phyloP scores from a whole-genome alignment of 2,797 vertebrate genomes.

The Neosalanx taihuensis region DNA sequence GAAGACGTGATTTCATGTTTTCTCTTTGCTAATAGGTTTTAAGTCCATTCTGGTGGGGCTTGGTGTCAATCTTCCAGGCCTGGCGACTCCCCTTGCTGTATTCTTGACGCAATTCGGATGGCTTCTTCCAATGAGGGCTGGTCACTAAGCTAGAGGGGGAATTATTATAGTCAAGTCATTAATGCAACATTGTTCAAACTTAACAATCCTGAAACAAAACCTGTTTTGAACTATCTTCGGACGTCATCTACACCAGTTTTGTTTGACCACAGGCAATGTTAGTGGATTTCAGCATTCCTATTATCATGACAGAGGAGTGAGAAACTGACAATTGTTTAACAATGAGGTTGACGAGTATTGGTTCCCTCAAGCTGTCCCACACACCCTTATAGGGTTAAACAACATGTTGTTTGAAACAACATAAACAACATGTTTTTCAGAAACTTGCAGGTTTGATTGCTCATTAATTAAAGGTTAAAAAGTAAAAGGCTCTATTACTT shows the following conservation, averaged over 20 bases:
- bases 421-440: slow-evolving; percentile 21
- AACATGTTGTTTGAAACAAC: slow-evolving; percentile 19
- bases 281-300: slow-evolving; percentile 22
- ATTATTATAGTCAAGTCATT: background rate
- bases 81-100: slow-evolving; percentile 97
- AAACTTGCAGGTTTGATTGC: slow-evolving; percentile 20
- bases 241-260: slow-evolving; percentile 2
- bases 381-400: slow-evolving; percentile 12
- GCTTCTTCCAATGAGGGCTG: slow-evolving; percentile 98
- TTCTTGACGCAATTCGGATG: slow-evolving; percentile 98
- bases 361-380: slow-evolving; percentile 1
- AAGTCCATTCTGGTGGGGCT: slow-evolving; percentile 64
- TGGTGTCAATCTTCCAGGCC: slow-evolving; percentile 90
- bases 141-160: slow-evolving; percentile 84
- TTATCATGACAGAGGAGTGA: slow-evolving; percentile 44
- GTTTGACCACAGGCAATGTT: slow-evolving; percentile 29
- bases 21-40: slow-evolving; percentile 16
- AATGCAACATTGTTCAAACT: background rate
- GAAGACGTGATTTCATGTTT: slow-evolving; percentile 61
- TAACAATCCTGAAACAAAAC: background rate
- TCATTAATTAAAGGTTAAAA: background rate
- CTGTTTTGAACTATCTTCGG: too few relatives aligned
- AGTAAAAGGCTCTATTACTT: background rate
- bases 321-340: slow-evolving; percentile 6
- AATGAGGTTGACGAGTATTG: background rate